phyloP scores from a whole-genome alignment of 2,113 vertebrate species.

The Chaetodon auriga region DNA sequence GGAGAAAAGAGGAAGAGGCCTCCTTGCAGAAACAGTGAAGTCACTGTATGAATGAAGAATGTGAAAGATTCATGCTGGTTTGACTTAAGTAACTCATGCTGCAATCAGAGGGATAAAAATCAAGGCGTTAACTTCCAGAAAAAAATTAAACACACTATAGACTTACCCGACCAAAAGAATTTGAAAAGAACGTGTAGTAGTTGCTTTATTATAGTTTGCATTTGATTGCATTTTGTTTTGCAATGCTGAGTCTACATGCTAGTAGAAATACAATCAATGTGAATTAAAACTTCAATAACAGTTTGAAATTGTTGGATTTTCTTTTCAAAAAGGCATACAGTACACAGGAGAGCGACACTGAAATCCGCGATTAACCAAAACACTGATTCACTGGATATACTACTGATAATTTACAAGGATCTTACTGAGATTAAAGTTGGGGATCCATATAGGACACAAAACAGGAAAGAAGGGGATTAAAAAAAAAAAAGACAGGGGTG shows the following conservation, averaged over 20 bases:
- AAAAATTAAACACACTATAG: slow-evolving; percentile 48
- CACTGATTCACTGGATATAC: slow-evolving; percentile 56
- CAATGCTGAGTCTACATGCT: slow-evolving; percentile 28
- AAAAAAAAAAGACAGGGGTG: slow-evolving; percentile 78
- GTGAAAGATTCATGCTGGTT: slow-evolving; percentile 78
- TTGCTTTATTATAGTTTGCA: slow-evolving; percentile 18
- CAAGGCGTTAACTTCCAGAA: slow-evolving; percentile 48
- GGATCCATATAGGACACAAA: slow-evolving; percentile 68
- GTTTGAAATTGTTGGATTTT: slow-evolving; percentile 4
- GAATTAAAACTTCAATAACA: slow-evolving; percentile 43
- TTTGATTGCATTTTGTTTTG: slow-evolving; percentile 27
- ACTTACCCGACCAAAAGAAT: slow-evolving; percentile 60
- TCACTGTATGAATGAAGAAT: slow-evolving; percentile 62
- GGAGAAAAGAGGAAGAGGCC: slow-evolving; percentile 58
- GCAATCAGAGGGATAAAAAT: slow-evolving; percentile 63
- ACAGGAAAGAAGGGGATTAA: slow-evolving; percentile 63
- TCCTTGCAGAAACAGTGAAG: slow-evolving; percentile 65
- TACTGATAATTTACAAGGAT: slow-evolving; percentile 47
- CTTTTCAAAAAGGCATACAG: slow-evolving; percentile 7
- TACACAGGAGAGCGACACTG: slow-evolving; percentile 26
- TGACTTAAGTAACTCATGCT: slow-evolving; percentile 79
- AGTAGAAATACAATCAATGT: slow-evolving; percentile 1
- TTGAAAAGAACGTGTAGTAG: slow-evolving; percentile 12
- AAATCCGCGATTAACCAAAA: slow-evolving; percentile 50
- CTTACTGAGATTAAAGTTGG: slow-evolving; percentile 60